Evolutionary conservation across 2,113 vertebrate genomes (phyloP), one percentile per base, ranked within the genome.

Genomic region (Lagenorhynchus albirostris): DNA sequence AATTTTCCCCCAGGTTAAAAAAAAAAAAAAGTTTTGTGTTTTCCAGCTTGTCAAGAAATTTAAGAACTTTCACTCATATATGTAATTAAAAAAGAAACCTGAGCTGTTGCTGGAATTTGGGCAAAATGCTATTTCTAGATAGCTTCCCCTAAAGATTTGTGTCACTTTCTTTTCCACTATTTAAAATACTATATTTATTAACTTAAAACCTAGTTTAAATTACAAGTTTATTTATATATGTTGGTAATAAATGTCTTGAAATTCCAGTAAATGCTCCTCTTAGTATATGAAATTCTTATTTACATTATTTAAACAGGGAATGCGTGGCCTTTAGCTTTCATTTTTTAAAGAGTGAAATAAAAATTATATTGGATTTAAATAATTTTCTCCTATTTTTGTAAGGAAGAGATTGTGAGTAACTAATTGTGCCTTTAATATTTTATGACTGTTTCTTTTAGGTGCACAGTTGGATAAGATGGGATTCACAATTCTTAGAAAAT

Each of bases 391-490:
- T n/a, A 6, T 92, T 70, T 88, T 71, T 53, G 6, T 94, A 67
- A 79, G 18, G 47, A 87, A 81, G 50, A 83, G 29, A 95, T 76
- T 2, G 8, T 76, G 67, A 41, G 23, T 71, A 74, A 55, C 70
- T 71, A 60, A 50, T 73, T 15, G 0, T 77, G 33, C 29, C 74
- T 92, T 71, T 96, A 94, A 98, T 63, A 8, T 83, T 91, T 93
- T 92, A 3, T 70, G 76, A 63, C 18, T 33, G 1, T 97, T 97
- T 89, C n/a, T 94, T 74, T 97, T 96, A 99, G 99, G 99, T 95
- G 99, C 99, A 38, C 99, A 99, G 44, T 97, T 99, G 98, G 99
- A 99, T 99, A 99, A 99, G 8, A 98, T 99, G 83, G 99, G 99
- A 15, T 98, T 99, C 97, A 98, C 98, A 63, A 98, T 99, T 98